phyloP scores from a whole-genome alignment of 1,140 invertebrate genomes.

The Polypedilum pembai region DNA sequence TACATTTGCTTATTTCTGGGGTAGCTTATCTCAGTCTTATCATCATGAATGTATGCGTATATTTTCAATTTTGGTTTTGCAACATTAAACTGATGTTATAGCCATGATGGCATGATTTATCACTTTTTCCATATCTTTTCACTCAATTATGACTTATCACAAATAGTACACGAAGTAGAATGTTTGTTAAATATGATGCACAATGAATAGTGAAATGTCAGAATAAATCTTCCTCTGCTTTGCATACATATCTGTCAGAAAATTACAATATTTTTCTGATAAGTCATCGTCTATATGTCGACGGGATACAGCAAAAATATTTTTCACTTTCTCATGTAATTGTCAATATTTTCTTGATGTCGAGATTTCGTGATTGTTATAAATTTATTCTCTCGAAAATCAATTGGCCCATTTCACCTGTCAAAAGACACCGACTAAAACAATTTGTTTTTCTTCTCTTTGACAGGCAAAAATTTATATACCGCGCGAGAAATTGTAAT shows the following conservation, averaged over 20 bases:
- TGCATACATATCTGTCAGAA: conserved; percentile 6
- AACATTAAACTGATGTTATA: neutral
- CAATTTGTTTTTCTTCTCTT: neutral
- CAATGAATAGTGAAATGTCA: conserved; percentile 1
- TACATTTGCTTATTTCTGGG: neutral
- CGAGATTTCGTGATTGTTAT: neutral
- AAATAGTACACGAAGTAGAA: neutral
- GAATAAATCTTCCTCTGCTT: neutral
- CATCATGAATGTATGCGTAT: neutral
- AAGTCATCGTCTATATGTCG: neutral
- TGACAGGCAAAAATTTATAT: neutral
- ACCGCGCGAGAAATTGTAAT: neutral
- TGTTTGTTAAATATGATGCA: neutral
- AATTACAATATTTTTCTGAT: neutral
- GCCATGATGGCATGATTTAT: conserved; percentile 10
- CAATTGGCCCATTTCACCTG: neutral
- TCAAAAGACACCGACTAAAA: neutral
- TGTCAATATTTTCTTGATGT: neutral
- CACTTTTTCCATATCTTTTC: conserved; percentile 7
- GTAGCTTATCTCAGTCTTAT: neutral
- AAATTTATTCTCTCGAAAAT: neutral
- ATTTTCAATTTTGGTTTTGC: neutral
- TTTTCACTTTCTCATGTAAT: neutral
- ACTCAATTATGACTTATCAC: conserved; percentile 26
- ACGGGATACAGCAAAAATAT: neutral